These are phyloP conservation scores for Achatina immaculata DNA, from an alignment of 1,140 invertebrate genomes.

Conservation along the genomic window DNA sequence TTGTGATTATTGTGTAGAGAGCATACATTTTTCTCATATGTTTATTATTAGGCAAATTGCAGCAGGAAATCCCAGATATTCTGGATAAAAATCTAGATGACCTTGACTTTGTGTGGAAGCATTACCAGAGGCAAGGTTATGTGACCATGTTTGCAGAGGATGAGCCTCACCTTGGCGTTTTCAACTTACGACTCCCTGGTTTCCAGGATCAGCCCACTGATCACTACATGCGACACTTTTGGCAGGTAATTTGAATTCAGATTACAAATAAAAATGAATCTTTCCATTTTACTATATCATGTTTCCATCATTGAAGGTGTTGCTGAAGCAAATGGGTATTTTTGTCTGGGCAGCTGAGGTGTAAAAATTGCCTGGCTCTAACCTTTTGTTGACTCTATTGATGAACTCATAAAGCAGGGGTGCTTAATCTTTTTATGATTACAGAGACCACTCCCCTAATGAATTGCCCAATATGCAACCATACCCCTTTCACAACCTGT, in stretches of 20 bases:
- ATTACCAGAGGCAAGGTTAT: conserved; percentile 58
- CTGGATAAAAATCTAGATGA: conserved; percentile 51
- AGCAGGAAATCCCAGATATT: conserved; percentile 31
- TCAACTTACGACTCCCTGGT: conserved; percentile 67
- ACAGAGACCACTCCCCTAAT: too few species aligned
- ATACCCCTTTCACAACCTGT: too few species aligned
- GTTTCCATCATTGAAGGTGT: not conserved
- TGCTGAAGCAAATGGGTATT: not conserved
- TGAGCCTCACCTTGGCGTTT: conserved; percentile 59
- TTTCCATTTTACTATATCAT: not conserved
- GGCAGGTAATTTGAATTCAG: conserved; percentile 68
- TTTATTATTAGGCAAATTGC: not conserved
- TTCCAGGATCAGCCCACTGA: conserved; percentile 65
- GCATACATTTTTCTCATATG: too few species aligned
- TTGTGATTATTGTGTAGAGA: too few species aligned
- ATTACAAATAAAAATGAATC: conserved; percentile 19
- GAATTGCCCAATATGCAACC: too few species aligned
- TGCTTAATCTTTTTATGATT: too few species aligned
- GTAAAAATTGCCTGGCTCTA: too few species aligned
- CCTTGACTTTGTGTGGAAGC: conserved; percentile 64
- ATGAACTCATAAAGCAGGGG: too few species aligned
- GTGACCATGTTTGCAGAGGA: conserved; percentile 67
- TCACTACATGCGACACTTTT: conserved; percentile 69
- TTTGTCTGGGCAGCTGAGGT: too few species aligned
- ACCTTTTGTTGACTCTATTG: too few species aligned